Evolutionary conservation across 2,797 vertebrate species (phyloP), one percentile per base, ranked within the genome.

Genomic region (Uromys caudimaculatus): DNA sequence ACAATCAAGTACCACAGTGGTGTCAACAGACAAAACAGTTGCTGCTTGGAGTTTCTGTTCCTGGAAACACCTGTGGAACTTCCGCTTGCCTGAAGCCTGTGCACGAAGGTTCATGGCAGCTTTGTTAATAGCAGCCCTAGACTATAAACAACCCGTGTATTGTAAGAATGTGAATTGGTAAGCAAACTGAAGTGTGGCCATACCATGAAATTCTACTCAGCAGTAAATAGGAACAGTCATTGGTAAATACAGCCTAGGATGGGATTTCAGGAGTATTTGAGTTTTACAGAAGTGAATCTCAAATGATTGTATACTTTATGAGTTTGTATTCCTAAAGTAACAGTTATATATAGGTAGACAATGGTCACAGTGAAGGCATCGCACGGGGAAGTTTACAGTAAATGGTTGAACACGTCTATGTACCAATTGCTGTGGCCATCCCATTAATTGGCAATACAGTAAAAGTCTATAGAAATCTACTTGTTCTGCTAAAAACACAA

Each of bases 181-280:
- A 75, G 38, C 29, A 32, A 86, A 56, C 32, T 62, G 10, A 44
- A 35, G 2, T n/a, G 6, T 62, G 47, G 50, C 23, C 13, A 9
- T 54, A 17, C 3, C 35, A 1, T 85, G 32, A 56, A 81, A 2
- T 90, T 50, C 17, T 85, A 58, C 50, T 86, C 17, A 82, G 35
- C 73, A 58, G 8, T 81, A 44, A 71, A 83, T 81, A 85, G 44
- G 69, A 96, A 24, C 3, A 58, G 3, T 16, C 81, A 52, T 73
- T 71, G 10, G 47, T 69, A 7, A 17, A 6, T 76, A 13, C 11
- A 44, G 19, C 29, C 44, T 32, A 17, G 71, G 5, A 58, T 38
- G 86, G 2, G 23, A 7, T 84, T 71, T 93, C 29, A 90, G 44
- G 73, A 84, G 12, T 24, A 67, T 71, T 95, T 95, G 73, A 82